A percentile compares a stretch with the other conserved stretches of the same genome.
phyloP scores from a whole-genome alignment of 2,113 vertebrate species.

The Bufo gargarizans region DNA sequence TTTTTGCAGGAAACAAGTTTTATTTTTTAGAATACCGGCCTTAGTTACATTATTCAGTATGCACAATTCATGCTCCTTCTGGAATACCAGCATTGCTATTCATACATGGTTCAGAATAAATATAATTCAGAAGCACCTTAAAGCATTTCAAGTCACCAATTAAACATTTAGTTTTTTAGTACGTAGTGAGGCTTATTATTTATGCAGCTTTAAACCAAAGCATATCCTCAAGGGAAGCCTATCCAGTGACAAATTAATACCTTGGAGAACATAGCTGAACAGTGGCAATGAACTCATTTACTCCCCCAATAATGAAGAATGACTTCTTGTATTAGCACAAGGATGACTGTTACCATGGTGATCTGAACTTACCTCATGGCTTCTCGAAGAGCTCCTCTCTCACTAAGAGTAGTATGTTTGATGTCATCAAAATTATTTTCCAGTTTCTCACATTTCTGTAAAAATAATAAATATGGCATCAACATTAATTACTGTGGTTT shows the following conservation, averaged over 20 bases:
- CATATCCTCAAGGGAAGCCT: slow-evolving; percentile 80
- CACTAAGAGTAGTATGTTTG: slow-evolving; percentile 92
- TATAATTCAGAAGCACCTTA: slow-evolving; percentile 80
- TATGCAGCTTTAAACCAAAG: slow-evolving; percentile 82
- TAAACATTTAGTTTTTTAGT: slow-evolving; percentile 85
- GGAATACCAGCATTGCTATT: not conserved
- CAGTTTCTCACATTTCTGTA: slow-evolving; percentile 81
- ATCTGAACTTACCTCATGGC: slow-evolving; percentile 90
- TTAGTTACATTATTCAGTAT: not conserved
- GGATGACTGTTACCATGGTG: slow-evolving; percentile 91
- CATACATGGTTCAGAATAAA: slow-evolving; percentile 74
- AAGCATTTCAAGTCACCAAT: slow-evolving; percentile 82
- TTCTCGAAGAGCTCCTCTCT: slow-evolving; percentile 89
- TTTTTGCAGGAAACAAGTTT: not conserved
- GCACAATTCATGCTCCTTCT: not conserved
- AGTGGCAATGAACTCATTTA: slow-evolving; percentile 92
- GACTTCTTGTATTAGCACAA: slow-evolving; percentile 85
- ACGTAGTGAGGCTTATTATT: slow-evolving; percentile 83
- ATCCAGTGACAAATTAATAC: slow-evolving; percentile 89
- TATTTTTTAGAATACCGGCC: not conserved
- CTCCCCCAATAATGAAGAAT: slow-evolving; percentile 93
- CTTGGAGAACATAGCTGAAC: slow-evolving; percentile 86
- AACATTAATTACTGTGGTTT: not conserved
- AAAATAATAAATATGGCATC: not conserved
- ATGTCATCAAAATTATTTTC: slow-evolving; percentile 98